Evolutionary conservation across 1,140 invertebrate genomes (phyloP), one percentile per base, ranked within the genome.

Genomic region (Neodiprion fabricii): DNA sequence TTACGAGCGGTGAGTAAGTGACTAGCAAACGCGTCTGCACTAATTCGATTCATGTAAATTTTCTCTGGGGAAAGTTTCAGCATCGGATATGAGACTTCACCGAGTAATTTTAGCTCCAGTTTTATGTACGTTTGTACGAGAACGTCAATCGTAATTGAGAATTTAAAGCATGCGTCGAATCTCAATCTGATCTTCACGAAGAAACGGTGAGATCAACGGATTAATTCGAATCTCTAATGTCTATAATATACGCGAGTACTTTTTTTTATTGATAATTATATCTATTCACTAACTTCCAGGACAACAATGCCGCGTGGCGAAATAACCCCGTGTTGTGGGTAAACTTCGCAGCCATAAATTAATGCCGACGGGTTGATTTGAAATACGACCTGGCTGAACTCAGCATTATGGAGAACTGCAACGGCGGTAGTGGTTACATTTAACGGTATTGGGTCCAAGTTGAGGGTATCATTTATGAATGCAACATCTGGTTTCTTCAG

Each of bases 51-150:
- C 12, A 84, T 75, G 9, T 75, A 66, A 48, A 86, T 78, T 8
- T 23, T 66, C 7, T 76, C 71, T 0, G 84, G 85, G 1, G 67
- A 21, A 9, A 86, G 68, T 48, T 76, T 77, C 11, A 86, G 70
- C 67, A 74, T 61, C 17, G 85, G 85, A 49, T 79, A 82, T 1
- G 72, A 49, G 1, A 86, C 83, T 1, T 65, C 67, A 9, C 84
- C 84, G 2, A 9, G 74, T 9, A 86, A 48, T n/a, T 61, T 76
- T 17, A 80, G 77, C 3, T 72, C n/a, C 21, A 81, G 71, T 1
- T 40, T 69, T 9, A 73, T 17, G 49, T 17, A 49, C 1, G 73
- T 74, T 71, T 82, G 76, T 12, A 82, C 28, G 1, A 10, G 70
- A 1, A 79, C 71, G 4, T n/a, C 50, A 49, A 82, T 75, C 11